Base-by-base conservation (phyloP, 1,140 invertebrate species). In the Cydia pomonella region DNA sequence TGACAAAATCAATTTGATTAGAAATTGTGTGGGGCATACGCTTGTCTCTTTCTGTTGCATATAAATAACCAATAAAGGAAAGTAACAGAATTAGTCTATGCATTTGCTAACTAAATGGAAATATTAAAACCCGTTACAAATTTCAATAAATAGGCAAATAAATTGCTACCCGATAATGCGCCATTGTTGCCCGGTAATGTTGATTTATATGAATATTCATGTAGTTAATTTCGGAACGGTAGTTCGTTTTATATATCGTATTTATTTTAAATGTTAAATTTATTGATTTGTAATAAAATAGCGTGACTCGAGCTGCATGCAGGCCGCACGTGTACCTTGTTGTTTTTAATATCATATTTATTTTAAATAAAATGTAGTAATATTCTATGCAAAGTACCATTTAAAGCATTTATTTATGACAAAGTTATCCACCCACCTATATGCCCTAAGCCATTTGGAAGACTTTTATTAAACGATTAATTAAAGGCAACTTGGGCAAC, bases 141-240 rank as follows among this genome's bases (percentile, higher is more conserved):
- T 92, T 91, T 91, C 83, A 88, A 88, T 89, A 90, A 92, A 91
- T 88, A 91, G 88, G 83, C 88, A 88, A 92, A 92, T 92, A 92
- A 91, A 92, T 92, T 88, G 88, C 85, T 76, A 83, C 80, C 80
- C 90, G 84, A 92, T 92, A 91, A 91, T 82, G 84, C 29, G 76
- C 72, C 27, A 90, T 92, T 91, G 89, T 92, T 87, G 79, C 69
- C 80, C 73, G 74, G 81, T 87, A 86, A 91, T 87, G 83, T 87
- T 90, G 90, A 92, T 90, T 92, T 92, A 92, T 91, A 91, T 92
- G 90, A 92, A 92, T 92, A 92, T 92, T 92, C 91, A 91, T 89
- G 81, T 84, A 84, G 85, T 84, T 86, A 84, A 82, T 87, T 80
- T 79, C 75, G 79, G 77, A 78, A 73, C 78, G 78, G 75, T 76